Base-by-base conservation (phyloP, 2,113 vertebrate species). In the Sclerurus mexicanus region DNA sequence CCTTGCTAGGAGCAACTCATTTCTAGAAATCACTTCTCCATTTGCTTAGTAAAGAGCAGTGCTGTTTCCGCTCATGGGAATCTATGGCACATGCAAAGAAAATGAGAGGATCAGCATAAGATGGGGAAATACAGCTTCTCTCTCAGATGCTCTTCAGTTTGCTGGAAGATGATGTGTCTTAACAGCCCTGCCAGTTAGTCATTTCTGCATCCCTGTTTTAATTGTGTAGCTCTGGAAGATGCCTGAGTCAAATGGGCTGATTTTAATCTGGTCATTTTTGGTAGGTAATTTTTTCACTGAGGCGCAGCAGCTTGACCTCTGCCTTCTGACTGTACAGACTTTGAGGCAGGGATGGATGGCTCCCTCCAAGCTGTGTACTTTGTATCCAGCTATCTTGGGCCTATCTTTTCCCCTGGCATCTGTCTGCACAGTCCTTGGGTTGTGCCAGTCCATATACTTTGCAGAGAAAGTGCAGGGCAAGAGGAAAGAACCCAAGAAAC, bases 31-130 rank as follows among this genome's bases (percentile, higher is more conserved):
- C 47, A 25, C 27, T 78, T 92, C 44, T 79, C 19, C 12, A 7
- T 68, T 68, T 78, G 9, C 21, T 66, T 46, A 68, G 28, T 49
- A 60, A 77, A 82, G 40, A 72, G 10, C 53, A 72, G 1, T 18
- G 35, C 28, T 78, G 10, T 52, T 87, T 69, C 73, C 64, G 31
- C 35, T 56, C 50, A 52, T 14, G 53, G 42, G 14, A 47, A 89
- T 52, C 28, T 27, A 69, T 0, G 4, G 46, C 52, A 71, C 0
- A 0, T 35, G 27, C 17, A 62, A 79, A 62, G 37, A 76, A 71
- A 85, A 76, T 2, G 3, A 76, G 89, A 78, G 2, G 1, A 77
- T n/a, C 46, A 44, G 35, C 46, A 71, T 0, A 13, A 81, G 60
- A 67, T 10, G 49, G 50, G 24, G 63, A 95, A 75, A 63, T 52